Evolutionary conservation across 2,797 vertebrate species (phyloP).

Genomic region (Micropoecilia bifurca): DNA sequence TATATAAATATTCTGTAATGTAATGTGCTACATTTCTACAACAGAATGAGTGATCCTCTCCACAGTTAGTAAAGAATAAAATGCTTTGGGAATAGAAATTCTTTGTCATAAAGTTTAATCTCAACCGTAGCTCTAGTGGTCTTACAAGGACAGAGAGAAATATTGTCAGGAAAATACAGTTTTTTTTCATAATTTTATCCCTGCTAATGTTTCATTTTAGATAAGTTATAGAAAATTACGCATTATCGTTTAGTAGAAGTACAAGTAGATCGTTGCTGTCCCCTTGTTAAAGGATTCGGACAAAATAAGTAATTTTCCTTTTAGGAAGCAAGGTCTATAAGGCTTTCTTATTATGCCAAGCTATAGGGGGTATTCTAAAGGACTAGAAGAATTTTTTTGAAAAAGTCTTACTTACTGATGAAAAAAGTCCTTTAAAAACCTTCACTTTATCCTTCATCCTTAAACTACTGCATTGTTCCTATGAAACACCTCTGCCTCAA

Average conservation of each 20-base stretch:
- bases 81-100: neutral
- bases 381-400: neutral
- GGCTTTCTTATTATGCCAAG: neutral
- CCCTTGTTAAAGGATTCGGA: neutral
- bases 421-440: neutral
- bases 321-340: neutral
- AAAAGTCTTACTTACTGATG: neutral
- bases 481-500: neutral
- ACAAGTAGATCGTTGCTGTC: neutral
- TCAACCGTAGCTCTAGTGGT: neutral
- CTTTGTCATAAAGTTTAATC: neutral
- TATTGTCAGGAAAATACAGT: neutral
- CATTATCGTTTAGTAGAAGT: neutral
- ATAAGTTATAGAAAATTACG: neutral
- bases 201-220: neutral
- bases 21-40: neutral
- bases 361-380: neutral
- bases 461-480: slow-evolving; percentile 14
- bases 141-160: neutral
- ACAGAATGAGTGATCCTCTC: neutral
- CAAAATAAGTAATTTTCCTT: neutral
- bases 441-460: slow-evolving; percentile 19
- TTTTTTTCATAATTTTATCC: neutral
- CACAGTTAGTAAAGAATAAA: neutral
- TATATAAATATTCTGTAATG: neutral